Percentiles rank a stretch among this genome's conserved stretches.
These are phyloP conservation scores for Cheracebus regulus DNA, from an alignment of 2,797 vertebrate genomes.

Conservation along the genomic window DNA sequence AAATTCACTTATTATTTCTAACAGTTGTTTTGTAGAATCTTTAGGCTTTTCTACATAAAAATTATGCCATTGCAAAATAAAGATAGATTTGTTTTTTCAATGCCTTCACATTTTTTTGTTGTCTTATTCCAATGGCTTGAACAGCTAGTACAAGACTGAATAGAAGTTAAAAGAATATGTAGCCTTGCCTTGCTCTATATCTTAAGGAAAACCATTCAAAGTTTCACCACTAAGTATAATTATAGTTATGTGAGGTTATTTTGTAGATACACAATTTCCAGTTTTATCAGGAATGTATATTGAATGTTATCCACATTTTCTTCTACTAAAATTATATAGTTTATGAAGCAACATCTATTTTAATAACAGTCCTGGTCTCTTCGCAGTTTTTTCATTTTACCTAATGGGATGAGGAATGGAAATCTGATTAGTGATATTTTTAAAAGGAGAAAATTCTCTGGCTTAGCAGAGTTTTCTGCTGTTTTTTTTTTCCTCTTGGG, in stretches of 20 bases:
- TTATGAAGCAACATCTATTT: background rate
- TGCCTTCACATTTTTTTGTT: background rate
- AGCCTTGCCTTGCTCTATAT: background rate
- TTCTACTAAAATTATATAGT: background rate
- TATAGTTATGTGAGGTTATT: background rate
- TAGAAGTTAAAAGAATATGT: background rate
- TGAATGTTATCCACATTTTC: background rate
- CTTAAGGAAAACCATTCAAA: background rate
- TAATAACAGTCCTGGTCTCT: background rate
- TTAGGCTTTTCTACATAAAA: background rate
- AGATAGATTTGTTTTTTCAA: background rate
- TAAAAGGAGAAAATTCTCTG: background rate
- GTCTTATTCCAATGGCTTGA: background rate
- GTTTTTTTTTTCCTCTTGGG: background rate
- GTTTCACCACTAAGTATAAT: background rate
- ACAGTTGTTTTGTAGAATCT: background rate
- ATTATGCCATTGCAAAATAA: background rate
- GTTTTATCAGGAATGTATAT: background rate
- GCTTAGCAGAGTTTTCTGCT: background rate
- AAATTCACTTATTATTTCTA: background rate
- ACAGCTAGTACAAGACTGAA: background rate
- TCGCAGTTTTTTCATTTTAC: background rate
- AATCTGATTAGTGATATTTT: background rate
- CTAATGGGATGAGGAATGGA: background rate
- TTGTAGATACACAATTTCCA: background rate